A percentile compares a stretch with the other conserved stretches of the same genome.
phyloP scores from a whole-genome alignment of 2,797 vertebrate species.

The Oceanodroma leucorhoa region DNA sequence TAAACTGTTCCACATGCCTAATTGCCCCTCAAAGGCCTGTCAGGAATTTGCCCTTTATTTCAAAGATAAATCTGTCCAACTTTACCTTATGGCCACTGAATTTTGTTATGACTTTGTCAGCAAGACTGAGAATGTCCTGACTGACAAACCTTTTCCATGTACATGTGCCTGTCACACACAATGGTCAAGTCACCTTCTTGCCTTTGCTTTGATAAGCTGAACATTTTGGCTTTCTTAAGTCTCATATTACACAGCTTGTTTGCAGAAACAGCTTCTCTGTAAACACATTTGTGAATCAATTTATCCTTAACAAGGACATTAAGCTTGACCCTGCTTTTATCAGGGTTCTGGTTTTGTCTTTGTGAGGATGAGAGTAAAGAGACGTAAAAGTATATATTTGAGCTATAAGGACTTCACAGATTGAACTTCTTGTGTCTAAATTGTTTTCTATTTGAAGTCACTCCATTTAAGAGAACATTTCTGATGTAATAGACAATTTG shows the following conservation, averaged over 20 bases:
- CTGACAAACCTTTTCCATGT: not conserved
- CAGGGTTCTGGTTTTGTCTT: not conserved
- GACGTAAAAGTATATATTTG: rapidly evolving
- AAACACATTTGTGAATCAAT: not conserved
- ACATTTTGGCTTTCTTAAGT: not conserved
- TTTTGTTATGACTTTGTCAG: not conserved
- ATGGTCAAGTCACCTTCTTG: not conserved
- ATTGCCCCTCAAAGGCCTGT: not conserved
- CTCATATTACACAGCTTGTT: not conserved
- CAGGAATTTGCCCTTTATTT: not conserved
- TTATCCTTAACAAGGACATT: not conserved
- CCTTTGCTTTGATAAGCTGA: not conserved
- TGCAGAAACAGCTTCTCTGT: not conserved
- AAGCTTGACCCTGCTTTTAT: not conserved
- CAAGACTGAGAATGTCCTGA: not conserved
- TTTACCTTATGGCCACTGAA: not conserved
- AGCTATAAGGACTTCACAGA: not conserved
- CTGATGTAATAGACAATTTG: not conserved
- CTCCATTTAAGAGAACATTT: not conserved
- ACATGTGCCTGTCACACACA: not conserved
- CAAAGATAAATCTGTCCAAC: not conserved
- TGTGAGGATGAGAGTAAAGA: not conserved
- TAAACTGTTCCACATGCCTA: not conserved
- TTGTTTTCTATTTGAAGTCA: not conserved
- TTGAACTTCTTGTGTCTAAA: not conserved